phyloP scores from a whole-genome alignment of 2,113 vertebrate species.

The Ptyas mucosa region DNA sequence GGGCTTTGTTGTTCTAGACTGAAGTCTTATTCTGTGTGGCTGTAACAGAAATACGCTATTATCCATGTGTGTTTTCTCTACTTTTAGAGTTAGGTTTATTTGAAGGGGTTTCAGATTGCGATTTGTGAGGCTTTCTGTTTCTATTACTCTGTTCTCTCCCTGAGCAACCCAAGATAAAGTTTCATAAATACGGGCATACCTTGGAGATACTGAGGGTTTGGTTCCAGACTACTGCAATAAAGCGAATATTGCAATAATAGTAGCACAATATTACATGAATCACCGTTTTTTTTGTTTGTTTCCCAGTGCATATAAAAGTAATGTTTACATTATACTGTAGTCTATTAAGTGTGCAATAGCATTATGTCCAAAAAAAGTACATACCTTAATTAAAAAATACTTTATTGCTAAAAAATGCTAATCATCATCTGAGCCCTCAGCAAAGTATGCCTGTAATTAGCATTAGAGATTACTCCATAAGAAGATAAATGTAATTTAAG shows the following conservation, averaged over 20 bases:
- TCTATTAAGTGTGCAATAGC: not conserved
- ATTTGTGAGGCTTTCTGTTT: not conserved
- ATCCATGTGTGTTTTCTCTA: not conserved
- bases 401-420: not conserved
- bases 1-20: not conserved
- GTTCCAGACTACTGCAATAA: not conserved
- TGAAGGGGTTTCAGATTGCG: not conserved
- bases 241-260: not conserved
- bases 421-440: not conserved
- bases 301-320: not conserved
- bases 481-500: not conserved
- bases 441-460: not conserved
- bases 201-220: not conserved
- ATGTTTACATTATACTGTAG: not conserved
- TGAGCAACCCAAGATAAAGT: not conserved
- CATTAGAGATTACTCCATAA: not conserved
- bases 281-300: not conserved
- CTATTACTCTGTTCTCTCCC: not conserved
- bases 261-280: not conserved
- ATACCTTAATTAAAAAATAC: not conserved
- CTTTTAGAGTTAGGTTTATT: not conserved
- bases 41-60: not conserved
- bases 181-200: not conserved
- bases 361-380: not conserved
- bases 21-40: not conserved